Evolutionary conservation across 2,113 vertebrate species (phyloP), one percentile per base, ranked within the genome.

Genomic region (Apaloderma vittatum): DNA sequence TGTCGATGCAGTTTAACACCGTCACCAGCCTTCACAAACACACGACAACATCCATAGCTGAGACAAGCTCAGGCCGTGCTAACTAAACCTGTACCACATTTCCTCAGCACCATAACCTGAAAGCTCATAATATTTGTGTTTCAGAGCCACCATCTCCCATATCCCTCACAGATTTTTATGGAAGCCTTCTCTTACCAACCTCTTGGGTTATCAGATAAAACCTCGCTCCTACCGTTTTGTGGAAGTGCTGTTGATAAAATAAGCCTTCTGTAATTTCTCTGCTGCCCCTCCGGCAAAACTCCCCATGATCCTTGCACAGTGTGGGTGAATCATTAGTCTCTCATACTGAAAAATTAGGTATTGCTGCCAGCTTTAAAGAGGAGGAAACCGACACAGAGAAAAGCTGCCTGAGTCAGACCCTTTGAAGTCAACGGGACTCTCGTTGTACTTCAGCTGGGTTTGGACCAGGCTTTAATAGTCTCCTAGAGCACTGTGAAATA

Each of bases 311-410:
- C 59, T 37, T 24, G 51, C 4, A 4, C 29, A 4, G 32, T 5
- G 63, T 24, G 75, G 66, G 74, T 96, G 94, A 96, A 96, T 86
- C 88, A 86, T 37, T 29, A 43, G 78, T 82, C 75, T 76, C 66
- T 78, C 22, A 9, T 23, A 66, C 71, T 82, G 62, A 76, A 76
- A 55, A 3, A 87, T 37, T 0, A 30, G 75, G 59, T 54, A 27
- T 76, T 90, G 79, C 74, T 96, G 87, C 90, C 75, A 77, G 59
- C 27, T 70, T 70, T 22, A 16, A 59, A 61, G 89, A 67, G n/a
- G 76, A 87, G 66, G 80, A 87, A 94, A 90, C 70, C 0, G 0
- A 52, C 91, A 24, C 65, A 23, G 74, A 74, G 52, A 30, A 85
- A 78, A 88, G 4, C 70, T 82, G 61, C 86, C 22, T 70, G 91